Base-by-base conservation (phyloP, 2,113 vertebrate species). In the Pelusios castaneus region DNA sequence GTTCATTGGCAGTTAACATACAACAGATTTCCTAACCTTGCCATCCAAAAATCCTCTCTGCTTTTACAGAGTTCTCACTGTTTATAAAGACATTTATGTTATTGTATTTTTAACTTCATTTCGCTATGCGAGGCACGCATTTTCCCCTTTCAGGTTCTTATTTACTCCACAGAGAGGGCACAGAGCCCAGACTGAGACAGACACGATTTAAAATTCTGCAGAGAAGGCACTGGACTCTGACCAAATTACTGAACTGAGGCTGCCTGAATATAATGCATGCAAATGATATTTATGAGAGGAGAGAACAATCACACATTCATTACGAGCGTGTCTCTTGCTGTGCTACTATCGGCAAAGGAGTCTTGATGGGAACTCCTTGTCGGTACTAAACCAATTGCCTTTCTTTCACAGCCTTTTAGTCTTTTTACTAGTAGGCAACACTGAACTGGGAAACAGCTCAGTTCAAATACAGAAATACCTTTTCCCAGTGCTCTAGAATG, bases 201-300 rank as follows among this genome's bases (percentile, higher is more conserved):
- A 16, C 24, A 1, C 5, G 21, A 56, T 10, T 47, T 56, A 82
- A 51, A n/a, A 43, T 2, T 22, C 86, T 24, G 41, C 13, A 4
- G 78, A 93, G 84, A 45, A 80, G 70, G 85, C 11, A 0, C 93
- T 95, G 92, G 95, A 86, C 13, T 6, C 89, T 1, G 27, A 95
- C 88, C 91, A 85, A 38, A 29, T n/a, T 1, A 2, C 54, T 0
- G 2, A 11, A 51, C 38, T 1, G 31, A 16, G 84, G 45, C 75
- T 38, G 76, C 55, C 8, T 0, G 75, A 56, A 83, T 90, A 47
- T 25, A 38, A 75, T 4, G 5, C 60, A 31, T 9, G 21, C 81
- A 81, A 89, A 80, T 3, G 47, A 76, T 43, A 82, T 43, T 75
- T n/a, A 2, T 38, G 85, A 86, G 67, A 45, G 45, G 75, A 38